Evolutionary conservation across 2,888 invertebrate species (phyloP).

Genomic region (Chrysotoxum bicinctum): DNA sequence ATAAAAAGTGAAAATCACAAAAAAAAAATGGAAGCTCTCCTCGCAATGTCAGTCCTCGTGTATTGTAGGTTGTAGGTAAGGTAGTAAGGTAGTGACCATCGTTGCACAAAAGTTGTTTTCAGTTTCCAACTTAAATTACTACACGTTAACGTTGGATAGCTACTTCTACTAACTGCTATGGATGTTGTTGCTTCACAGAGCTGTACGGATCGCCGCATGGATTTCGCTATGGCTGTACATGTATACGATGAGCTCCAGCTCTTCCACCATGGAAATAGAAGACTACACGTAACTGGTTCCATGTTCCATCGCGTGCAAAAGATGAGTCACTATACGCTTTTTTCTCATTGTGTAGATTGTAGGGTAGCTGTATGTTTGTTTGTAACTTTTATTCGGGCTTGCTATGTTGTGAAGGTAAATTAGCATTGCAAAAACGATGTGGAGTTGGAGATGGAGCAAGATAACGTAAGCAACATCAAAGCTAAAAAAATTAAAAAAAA

Average conservation of each 20-base stretch:
- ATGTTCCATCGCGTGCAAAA: slow-evolving; percentile 67
- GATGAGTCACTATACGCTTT: slow-evolving; percentile 60
- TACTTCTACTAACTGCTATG: slow-evolving; percentile 1
- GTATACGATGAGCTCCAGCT: slow-evolving; percentile 12
- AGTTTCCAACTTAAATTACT: slow-evolving; percentile 48
- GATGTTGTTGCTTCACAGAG: slow-evolving; percentile 6
- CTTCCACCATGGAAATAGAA: slow-evolving; percentile 41
- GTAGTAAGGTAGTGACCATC: slow-evolving; percentile 49
- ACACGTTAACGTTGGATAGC: slow-evolving; percentile 34
- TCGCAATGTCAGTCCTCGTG: slow-evolving; percentile 38
- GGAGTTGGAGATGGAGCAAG: slow-evolving; percentile 57
- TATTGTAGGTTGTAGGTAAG: slow-evolving; percentile 11
- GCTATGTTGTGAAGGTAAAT: slow-evolving; percentile 62
- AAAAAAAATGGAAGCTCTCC: slow-evolving; percentile 29
- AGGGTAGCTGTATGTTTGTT: slow-evolving; percentile 23
- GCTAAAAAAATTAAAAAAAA: not conserved
- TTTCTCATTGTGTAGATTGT: slow-evolving; percentile 8
- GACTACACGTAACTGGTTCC: slow-evolving; percentile 58
- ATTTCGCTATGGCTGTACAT: not conserved
- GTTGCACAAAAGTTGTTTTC: slow-evolving; percentile 66
- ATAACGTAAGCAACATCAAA: slow-evolving; percentile 43
- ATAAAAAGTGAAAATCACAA: slow-evolving; percentile 52
- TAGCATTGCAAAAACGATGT: slow-evolving; percentile 69
- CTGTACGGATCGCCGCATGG: slow-evolving; percentile 60
- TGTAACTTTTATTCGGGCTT: slow-evolving; percentile 22